Percentiles rank a stretch among this genome's conserved stretches.
Evolutionary conservation across 2,797 vertebrate genomes (phyloP).

Genomic region (Agapornis canus): DNA sequence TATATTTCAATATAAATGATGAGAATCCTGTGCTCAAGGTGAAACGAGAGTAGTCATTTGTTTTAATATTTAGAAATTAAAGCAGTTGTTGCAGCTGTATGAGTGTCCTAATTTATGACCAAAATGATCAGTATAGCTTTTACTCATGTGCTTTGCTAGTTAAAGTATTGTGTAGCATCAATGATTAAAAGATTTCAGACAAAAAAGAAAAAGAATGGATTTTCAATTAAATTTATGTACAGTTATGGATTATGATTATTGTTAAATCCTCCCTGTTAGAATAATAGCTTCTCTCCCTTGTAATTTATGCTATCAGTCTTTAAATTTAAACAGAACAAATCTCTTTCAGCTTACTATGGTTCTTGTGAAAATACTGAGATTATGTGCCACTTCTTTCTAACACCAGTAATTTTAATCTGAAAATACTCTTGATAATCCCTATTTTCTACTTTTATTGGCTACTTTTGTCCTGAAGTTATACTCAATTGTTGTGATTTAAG

Average conservation of each 20-base stretch:
- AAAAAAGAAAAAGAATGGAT: background rate
- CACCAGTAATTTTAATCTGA: conserved; percentile 24
- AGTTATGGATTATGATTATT: conserved; percentile 14
- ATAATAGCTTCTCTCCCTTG: conserved; percentile 9
- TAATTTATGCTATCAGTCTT: background rate
- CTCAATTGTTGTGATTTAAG: conserved; percentile 29
- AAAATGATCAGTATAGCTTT: background rate
- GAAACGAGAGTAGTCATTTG: conserved; percentile 49
- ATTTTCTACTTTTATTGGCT: conserved; percentile 31
- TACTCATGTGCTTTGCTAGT: background rate
- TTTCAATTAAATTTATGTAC: conserved; percentile 43
- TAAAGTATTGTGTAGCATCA: background rate
- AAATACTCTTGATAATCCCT: conserved; percentile 16
- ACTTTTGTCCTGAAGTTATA: background rate
- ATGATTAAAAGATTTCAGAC: conserved; percentile 14
- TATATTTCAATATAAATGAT: background rate
- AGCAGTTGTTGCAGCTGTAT: background rate
- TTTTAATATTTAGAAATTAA: conserved; percentile 61
- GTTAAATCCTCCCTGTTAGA: background rate
- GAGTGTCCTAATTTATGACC: conserved; percentile 8
- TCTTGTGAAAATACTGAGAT: background rate
- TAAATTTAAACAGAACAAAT: conserved; percentile 25
- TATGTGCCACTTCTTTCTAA: background rate
- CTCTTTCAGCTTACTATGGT: background rate
- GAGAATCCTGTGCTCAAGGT: conserved; percentile 30